A percentile compares a stretch with the other conserved stretches of the same genome.
Evolutionary conservation across 2,888 invertebrate genomes (phyloP).

Genomic region (Parnassius glacialis): DNA sequence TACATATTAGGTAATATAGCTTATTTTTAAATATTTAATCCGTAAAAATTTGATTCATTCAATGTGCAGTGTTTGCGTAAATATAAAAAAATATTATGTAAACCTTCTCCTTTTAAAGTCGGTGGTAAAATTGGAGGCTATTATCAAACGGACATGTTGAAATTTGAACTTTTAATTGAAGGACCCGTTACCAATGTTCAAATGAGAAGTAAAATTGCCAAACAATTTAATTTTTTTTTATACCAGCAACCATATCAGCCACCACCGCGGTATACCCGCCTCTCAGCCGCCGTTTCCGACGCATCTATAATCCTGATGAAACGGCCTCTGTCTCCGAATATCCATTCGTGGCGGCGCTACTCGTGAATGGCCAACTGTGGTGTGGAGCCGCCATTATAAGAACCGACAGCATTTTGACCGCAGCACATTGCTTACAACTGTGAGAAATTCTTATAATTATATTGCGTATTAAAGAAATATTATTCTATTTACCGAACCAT

Average conservation of each 20-base stretch:
- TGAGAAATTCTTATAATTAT: slow-evolving; percentile 37
- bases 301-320: slow-evolving; percentile 69
- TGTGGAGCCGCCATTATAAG: slow-evolving; percentile 64
- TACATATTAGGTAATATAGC: no score
- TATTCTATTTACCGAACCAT: no score
- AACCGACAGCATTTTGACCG: slow-evolving; percentile 57
- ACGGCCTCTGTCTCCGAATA: slow-evolving; percentile 49
- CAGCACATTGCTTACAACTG: slow-evolving; percentile 71
- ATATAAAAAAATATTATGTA: no score
- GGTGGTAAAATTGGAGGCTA: no score
- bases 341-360: slow-evolving; percentile 64
- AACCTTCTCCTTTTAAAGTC: no score
- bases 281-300: slow-evolving; percentile 54
- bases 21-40: no score
- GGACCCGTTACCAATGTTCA: no score
- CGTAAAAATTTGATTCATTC: no score
- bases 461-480: no score
- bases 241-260: slow-evolving; percentile 12
- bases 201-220: not conserved
- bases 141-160: no score
- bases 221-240: not conserved
- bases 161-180: no score
- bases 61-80: no score
- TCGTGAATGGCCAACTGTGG: slow-evolving; percentile 67
- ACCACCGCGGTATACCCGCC: slow-evolving; percentile 39